A percentile compares a stretch with the other conserved stretches of the same genome.
phyloP scores from a whole-genome alignment of 2,888 invertebrate genomes.

The Cenopis cana region DNA sequence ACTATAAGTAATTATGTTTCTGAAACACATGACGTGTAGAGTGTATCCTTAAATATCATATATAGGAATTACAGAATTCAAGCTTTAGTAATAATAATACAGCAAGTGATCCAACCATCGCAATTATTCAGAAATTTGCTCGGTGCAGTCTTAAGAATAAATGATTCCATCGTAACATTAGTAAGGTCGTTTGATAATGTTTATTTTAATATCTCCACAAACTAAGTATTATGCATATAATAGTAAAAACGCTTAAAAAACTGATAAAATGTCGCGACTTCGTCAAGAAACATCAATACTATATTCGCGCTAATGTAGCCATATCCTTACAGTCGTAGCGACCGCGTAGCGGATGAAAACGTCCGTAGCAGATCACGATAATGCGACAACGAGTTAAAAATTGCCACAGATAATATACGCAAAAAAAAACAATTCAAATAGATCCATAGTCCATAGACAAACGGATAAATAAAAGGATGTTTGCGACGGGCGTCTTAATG shows the following conservation, averaged over 20 bases:
- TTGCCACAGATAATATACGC: not conserved
- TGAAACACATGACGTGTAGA: no score
- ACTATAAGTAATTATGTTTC: no score
- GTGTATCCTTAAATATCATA: no score
- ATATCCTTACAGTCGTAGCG: slow-evolving; percentile 12
- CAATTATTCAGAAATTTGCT: no score
- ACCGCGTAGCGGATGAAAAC: slow-evolving; percentile 21
- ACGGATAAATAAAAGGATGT: slow-evolving; percentile 39
- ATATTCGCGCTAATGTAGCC: not conserved
- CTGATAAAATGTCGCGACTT: not conserved
- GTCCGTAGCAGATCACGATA: slow-evolving; percentile 24
- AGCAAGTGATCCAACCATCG: no score
- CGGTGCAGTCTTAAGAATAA: no score
- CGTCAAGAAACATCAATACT: not conserved
- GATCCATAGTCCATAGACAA: slow-evolving; percentile 24
- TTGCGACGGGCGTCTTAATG: slow-evolving; percentile 65
- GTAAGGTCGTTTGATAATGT: no score
- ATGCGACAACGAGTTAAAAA: not conserved
- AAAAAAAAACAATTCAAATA: slow-evolving; percentile 4
- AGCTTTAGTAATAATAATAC: no score
- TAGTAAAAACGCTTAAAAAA: not conserved
- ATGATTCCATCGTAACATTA: no score
- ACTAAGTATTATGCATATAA: no score
- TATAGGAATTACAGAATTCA: no score
- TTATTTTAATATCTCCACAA: no score